phyloP scores from a whole-genome alignment of 2,888 invertebrate species.

The Drosophila neoperkinsi region DNA sequence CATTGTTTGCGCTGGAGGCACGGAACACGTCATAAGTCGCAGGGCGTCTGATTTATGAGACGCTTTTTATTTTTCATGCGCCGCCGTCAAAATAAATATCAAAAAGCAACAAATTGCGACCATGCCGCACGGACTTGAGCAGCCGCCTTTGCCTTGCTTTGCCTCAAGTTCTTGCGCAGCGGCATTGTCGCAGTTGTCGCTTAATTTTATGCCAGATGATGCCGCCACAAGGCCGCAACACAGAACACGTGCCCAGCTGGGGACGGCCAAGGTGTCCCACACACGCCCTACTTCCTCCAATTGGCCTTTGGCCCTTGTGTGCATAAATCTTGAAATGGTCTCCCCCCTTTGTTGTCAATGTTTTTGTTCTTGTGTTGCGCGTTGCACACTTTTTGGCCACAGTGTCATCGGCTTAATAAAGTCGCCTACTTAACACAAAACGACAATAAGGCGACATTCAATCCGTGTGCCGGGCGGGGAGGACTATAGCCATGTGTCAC shows the following conservation, averaged over 20 bases:
- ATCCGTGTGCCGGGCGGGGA: background rate
- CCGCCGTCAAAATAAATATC: slow-evolving; percentile 69
- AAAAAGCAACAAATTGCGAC: slow-evolving; percentile 75
- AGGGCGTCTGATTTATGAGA: slow-evolving; percentile 71
- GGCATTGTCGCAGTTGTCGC: slow-evolving; percentile 51
- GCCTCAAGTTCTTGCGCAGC: slow-evolving; percentile 29
- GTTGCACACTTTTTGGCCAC: slow-evolving; percentile 58
- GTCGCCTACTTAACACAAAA: slow-evolving; percentile 74
- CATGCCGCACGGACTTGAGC: slow-evolving; percentile 3
- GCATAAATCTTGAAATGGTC: slow-evolving; percentile 61
- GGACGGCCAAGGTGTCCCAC: slow-evolving; percentile 36
- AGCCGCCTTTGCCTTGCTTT: slow-evolving; percentile 4
- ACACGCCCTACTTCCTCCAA: background rate
- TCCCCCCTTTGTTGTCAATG: slow-evolving; percentile 4
- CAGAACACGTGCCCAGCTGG: slow-evolving; percentile 62
- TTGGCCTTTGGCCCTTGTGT: slow-evolving; percentile 44
- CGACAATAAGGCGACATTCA: slow-evolving; percentile 63
- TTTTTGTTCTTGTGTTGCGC: slow-evolving; percentile 30
- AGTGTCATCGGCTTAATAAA: slow-evolving; percentile 72
- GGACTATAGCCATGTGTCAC: slow-evolving; percentile 65
- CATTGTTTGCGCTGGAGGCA: slow-evolving; percentile 36
- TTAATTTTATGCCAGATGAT: slow-evolving; percentile 71
- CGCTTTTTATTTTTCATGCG: slow-evolving; percentile 53
- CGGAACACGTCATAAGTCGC: slow-evolving; percentile 41
- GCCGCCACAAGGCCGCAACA: slow-evolving; percentile 60